Conservation (phyloP, 2,797 vertebrate genomes). For the Ambastaia sidthimunki region DNA sequence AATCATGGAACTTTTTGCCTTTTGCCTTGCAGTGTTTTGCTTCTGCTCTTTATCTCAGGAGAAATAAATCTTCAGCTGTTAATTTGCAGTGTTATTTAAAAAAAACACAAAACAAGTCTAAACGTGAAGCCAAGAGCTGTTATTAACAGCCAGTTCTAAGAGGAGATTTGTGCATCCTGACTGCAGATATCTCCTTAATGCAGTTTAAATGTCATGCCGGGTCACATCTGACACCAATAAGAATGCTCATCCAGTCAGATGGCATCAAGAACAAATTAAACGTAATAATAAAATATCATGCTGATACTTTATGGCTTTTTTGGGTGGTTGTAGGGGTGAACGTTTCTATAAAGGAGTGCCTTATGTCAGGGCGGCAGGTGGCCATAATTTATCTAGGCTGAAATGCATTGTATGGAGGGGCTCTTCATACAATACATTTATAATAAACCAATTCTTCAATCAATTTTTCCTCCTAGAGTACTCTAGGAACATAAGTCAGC, state of each 20-base stretch:
- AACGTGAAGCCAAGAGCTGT: constrained; percentile 39
- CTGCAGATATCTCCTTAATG: constrained; percentile 20
- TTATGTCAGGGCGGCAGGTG: too few relatives aligned
- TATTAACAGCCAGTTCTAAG: constrained; percentile 40
- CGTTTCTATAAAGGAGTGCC: too few relatives aligned
- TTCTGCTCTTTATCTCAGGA: constrained; percentile 44
- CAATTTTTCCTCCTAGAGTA: too few relatives aligned
- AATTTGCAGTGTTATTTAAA: constrained; percentile 56
- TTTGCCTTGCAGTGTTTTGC: constrained; percentile 6
- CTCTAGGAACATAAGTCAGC: too few relatives aligned
- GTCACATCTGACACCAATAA: constrained; percentile 10
- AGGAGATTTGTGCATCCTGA: constrained; percentile 14
- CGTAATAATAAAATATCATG: neutral
- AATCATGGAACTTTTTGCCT: neutral
- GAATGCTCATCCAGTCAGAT: neutral
- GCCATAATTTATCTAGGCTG: too few relatives aligned
- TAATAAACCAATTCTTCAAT: too few relatives aligned
- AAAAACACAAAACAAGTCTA: constrained; percentile 54
- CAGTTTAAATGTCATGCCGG: constrained; percentile 11
- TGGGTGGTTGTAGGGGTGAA: too few relatives aligned
- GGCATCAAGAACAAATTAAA: constrained; percentile 7
- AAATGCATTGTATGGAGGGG: too few relatives aligned
- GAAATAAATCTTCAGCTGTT: constrained; percentile 45
- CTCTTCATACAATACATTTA: too few relatives aligned
- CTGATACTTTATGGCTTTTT: neutral